phyloP scores from a whole-genome alignment of 2,888 invertebrate genomes.

The Drosophila aldrichi region DNA sequence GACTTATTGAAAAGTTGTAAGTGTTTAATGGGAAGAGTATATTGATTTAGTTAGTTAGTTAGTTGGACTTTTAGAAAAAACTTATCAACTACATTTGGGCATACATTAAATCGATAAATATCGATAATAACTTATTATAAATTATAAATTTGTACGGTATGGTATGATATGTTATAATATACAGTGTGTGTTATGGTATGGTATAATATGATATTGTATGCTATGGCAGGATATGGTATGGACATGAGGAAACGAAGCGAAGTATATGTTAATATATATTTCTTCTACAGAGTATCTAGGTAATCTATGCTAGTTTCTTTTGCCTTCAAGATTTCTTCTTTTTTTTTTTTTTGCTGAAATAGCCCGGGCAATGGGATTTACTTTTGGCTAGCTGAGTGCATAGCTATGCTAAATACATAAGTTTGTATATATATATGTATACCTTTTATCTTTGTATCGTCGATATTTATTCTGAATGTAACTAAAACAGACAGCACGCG shows the following conservation, averaged over 20 bases:
- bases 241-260: too few relatives aligned
- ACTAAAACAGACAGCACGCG: constrained; percentile 60
- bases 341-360: constrained; percentile 30
- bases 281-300: neutral
- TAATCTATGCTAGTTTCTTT: neutral
- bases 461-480: constrained; percentile 47
- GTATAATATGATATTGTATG: too few relatives aligned
- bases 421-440: constrained; percentile 11
- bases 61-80: neutral
- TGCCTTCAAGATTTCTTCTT: constrained; percentile 8
- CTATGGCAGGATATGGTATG: too few relatives aligned
- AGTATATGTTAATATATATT: neutral
- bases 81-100: too few relatives aligned
- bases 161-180: too few relatives aligned
- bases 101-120: too few relatives aligned
- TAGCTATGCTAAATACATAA: constrained; percentile 36
- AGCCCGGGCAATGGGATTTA: constrained; percentile 60
- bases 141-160: too few relatives aligned
- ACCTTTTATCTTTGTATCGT: constrained; percentile 2
- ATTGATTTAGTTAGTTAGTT: too few relatives aligned
- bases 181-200: too few relatives aligned
- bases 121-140: too few relatives aligned
- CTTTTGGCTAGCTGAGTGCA: constrained; percentile 45
- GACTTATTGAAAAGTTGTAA: neutral
- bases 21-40: neutral